Evolutionary conservation across 1,140 invertebrate genomes (phyloP).

Genomic region (Drosophila subpulchrella): DNA sequence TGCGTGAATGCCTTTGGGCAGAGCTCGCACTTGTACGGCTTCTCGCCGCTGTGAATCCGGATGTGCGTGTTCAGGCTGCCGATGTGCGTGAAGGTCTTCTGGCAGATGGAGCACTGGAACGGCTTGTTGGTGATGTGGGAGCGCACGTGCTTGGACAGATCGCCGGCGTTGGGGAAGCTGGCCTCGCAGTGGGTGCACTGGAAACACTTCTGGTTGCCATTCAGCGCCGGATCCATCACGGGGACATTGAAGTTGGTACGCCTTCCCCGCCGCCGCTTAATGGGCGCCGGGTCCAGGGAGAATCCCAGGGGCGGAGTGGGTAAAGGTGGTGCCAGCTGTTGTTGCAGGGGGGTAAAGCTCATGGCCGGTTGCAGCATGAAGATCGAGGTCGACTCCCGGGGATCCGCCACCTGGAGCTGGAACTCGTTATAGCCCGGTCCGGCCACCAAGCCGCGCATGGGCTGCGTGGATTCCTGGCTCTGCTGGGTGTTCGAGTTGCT

Average conservation of each 20-base stretch:
- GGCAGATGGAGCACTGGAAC: constrained; percentile 84
- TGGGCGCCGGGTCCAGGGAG: constrained; percentile 21
- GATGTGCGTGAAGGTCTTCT: constrained; percentile 87
- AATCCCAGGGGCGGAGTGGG: constrained; percentile 14
- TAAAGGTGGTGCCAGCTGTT: not conserved
- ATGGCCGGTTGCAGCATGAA: constrained; percentile 62
- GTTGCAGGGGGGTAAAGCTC: constrained; percentile 41
- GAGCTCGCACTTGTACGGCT: constrained; percentile 83
- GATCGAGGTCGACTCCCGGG: constrained; percentile 74
- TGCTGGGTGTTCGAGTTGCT: constrained; percentile 58
- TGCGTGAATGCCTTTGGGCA: constrained; percentile 89
- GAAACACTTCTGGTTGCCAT: constrained; percentile 65
- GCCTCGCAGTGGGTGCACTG: constrained; percentile 87
- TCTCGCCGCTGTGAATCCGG: constrained; percentile 89
- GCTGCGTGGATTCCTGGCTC: constrained; percentile 40
- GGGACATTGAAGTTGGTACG: constrained; percentile 52
- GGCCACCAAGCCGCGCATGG: constrained; percentile 43
- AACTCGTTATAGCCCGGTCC: constrained; percentile 52
- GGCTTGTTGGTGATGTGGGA: constrained; percentile 86
- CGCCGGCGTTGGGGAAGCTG: constrained; percentile 87
- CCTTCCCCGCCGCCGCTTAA: constrained; percentile 69
- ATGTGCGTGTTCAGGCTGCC: constrained; percentile 93
- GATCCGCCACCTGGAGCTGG: constrained; percentile 57
- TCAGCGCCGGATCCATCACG: constrained; percentile 11
- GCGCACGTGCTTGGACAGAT: constrained; percentile 86